Evolutionary conservation across 1,140 invertebrate genomes (phyloP).

Genomic region (Halesus radiatus): DNA sequence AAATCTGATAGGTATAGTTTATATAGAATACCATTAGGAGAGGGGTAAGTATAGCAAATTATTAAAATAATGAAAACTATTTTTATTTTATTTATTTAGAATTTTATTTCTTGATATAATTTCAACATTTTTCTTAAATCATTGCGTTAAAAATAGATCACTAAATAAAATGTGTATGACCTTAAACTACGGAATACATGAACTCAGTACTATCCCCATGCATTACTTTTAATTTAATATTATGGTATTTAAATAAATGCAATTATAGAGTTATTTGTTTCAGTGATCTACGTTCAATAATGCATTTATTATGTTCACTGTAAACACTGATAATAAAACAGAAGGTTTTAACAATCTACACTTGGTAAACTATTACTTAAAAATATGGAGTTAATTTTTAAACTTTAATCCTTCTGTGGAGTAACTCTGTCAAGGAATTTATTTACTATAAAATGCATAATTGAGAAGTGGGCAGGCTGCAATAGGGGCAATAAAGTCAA

Average conservation of each 20-base stretch:
- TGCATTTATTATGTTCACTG: background rate
- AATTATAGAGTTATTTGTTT: slow-evolving; percentile 3
- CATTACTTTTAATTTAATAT: background rate
- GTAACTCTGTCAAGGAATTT: too few species aligned
- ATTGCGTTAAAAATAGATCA: slow-evolving; percentile 38
- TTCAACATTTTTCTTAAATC: slow-evolving; percentile 37
- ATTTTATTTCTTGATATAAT: slow-evolving; percentile 37
- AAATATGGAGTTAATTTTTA: too few species aligned
- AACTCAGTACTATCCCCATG: slow-evolving; percentile 32
- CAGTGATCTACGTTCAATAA: slow-evolving; percentile 6
- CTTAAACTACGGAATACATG: slow-evolving; percentile 33
- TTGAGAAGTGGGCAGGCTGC: too few species aligned
- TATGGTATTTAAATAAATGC: slow-evolving; percentile 29
- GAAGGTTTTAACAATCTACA: too few species aligned
- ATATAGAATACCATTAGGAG: too few species aligned
- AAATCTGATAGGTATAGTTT: too few species aligned
- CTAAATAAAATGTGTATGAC: slow-evolving; percentile 39
- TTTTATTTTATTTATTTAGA: background rate
- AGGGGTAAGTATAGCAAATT: too few species aligned
- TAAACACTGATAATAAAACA: background rate
- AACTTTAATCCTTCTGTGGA: too few species aligned
- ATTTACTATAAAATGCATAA: too few species aligned
- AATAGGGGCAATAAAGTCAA: too few species aligned
- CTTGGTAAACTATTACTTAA: too few species aligned
- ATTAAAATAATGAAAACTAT: too few species aligned